Conservation (phyloP, 2,797 vertebrate species). For the Hafferia zeledoni region DNA sequence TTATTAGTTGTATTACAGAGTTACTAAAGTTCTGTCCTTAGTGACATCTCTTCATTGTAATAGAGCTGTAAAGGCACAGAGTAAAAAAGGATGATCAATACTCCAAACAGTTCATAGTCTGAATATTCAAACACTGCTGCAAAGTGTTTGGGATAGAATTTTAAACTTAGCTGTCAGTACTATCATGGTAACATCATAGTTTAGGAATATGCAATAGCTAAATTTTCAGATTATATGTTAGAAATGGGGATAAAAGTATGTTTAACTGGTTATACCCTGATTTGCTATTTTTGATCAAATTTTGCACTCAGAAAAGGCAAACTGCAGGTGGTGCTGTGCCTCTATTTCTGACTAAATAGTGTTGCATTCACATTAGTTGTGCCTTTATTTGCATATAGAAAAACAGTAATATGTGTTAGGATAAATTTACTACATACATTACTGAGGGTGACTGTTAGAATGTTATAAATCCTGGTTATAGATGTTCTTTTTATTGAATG, state of each 20-base stretch:
- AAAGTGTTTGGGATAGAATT: background rate
- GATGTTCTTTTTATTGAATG: background rate
- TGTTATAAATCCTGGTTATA: background rate
- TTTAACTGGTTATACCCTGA: background rate
- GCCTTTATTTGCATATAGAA: background rate
- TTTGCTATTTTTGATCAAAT: background rate
- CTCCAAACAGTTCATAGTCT: background rate
- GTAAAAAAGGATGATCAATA: background rate
- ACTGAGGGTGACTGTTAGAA: background rate
- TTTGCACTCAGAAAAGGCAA: slow-evolving; percentile 3
- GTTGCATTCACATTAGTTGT: background rate
- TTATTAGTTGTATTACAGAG: background rate
- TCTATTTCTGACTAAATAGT: background rate
- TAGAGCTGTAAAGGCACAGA: background rate
- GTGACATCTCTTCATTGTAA: background rate
- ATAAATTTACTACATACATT: background rate
- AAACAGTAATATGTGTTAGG: background rate
- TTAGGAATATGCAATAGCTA: background rate
- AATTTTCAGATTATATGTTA: background rate
- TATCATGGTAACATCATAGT: background rate
- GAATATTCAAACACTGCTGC: background rate
- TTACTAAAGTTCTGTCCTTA: background rate
- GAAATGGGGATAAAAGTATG: accelerated
- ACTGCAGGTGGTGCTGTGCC: slow-evolving; percentile 74
- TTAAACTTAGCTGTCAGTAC: background rate